Percentiles rank a stretch among this genome's conserved stretches.
Conservation (phyloP, 2,797 vertebrate species). For the Monodelphis domestica region DNA sequence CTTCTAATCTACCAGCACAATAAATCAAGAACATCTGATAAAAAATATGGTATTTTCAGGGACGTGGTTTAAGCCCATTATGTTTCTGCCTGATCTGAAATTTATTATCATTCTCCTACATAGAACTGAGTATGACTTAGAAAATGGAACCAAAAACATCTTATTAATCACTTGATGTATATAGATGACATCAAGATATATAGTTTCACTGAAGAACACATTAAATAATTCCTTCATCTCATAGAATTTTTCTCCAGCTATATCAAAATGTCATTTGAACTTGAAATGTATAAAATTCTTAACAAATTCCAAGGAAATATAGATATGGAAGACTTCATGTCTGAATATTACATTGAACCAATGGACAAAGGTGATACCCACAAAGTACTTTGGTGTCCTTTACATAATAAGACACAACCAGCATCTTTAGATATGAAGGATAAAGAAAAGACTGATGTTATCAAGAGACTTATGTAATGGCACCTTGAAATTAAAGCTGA, state of each 20-base stretch:
- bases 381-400: too few relatives aligned
- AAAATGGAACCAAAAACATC: background rate
- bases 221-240: background rate
- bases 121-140: background rate
- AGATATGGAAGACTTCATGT: too few relatives aligned
- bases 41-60: background rate
- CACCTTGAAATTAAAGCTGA: too few relatives aligned
- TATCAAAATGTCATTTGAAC: background rate
- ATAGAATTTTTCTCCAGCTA: background rate
- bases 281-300: background rate
- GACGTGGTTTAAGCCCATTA: background rate
- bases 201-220: background rate
- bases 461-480: too few relatives aligned
- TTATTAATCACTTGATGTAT: background rate
- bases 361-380: too few relatives aligned
- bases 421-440: too few relatives aligned
- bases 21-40: background rate
- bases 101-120: background rate
- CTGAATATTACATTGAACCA: too few relatives aligned
- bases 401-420: too few relatives aligned
- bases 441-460: too few relatives aligned
- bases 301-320: too few relatives aligned
- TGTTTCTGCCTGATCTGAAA: background rate
- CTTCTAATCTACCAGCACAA: background rate
- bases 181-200: background rate